Base-by-base conservation (phyloP, 2,888 invertebrate species). In the Mythimna ferrago region DNA sequence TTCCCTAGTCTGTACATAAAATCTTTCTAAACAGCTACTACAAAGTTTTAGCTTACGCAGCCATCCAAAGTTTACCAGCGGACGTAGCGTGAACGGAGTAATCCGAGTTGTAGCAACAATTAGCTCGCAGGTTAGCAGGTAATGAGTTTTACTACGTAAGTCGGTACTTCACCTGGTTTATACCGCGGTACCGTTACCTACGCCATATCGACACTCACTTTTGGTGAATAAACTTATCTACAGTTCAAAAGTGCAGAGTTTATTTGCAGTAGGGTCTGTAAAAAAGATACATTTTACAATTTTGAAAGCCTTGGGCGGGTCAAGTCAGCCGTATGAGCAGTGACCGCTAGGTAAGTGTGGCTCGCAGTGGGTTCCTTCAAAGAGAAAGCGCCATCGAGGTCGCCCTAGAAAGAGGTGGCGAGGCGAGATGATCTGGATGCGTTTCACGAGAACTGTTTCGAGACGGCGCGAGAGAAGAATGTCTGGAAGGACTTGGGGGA, bases 31-130 rank as follows among this genome's bases (percentile, higher is more conserved):
- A 56, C 41, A 51, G 10, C 1, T 10, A 16, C 32, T 38, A 16
- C 16, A 1, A 21, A 53, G 56, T 41, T 51, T 56, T 58, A 38
- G 48, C 19, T 56, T 71, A 76, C 21, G 51, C 68, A 73, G 51
- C 69, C 41, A 73, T 74, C 81, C 41, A 80, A 86, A 87, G 74
- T 86, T 85, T 81, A 56, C 63, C 56, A 66, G n/a, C 78, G 87
- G 87, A 82, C 76, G 82, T 75, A 77, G 75, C 82, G 80, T 82
- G 84, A 76, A 77, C 74, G 48, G 54, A 70, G 76, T 86, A 80
- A 86, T 86, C 75, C 64, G 76, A 75, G 74, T 79, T 78, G 76
- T 63, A 72, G 60, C 71, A 74, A 76, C 79, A 76, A 78, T 81
- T 76, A 83, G 71, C 57, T 84, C 64, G 67, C 66, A 76, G 51